Percentiles rank a stretch among this genome's conserved stretches.
These are phyloP conservation scores for Prunella himalayana DNA, from an alignment of 2,113 vertebrate species.

Conservation along the genomic window DNA sequence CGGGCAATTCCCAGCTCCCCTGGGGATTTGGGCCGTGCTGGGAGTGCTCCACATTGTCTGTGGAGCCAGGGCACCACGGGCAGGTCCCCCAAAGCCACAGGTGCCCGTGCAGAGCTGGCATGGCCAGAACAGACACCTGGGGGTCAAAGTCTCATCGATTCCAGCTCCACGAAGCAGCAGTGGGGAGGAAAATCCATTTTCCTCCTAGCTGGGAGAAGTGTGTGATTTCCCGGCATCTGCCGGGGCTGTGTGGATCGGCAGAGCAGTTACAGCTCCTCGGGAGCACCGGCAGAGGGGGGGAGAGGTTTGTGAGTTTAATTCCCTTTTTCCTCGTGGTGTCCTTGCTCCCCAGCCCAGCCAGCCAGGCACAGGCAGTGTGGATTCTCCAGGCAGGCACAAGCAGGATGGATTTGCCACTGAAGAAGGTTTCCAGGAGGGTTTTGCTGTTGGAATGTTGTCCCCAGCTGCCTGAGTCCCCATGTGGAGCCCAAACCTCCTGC, in stretches of 20 bases:
- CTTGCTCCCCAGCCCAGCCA: rapidly evolving
- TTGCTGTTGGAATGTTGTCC: background rate
- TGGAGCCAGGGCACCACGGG: rapidly evolving
- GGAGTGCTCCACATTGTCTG: background rate
- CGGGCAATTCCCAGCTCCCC: background rate
- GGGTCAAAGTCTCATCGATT: background rate
- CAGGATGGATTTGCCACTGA: background rate
- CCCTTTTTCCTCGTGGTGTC: rapidly evolving
- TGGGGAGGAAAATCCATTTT: slow-evolving; percentile 38
- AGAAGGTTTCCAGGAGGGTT: rapidly evolving
- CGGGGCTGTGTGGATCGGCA: background rate
- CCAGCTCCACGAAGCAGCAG: background rate
- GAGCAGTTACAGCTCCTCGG: background rate
- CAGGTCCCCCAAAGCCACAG: background rate
- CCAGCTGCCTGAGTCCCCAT: rapidly evolving
- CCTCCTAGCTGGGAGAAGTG: background rate
- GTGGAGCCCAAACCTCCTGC: rapidly evolving
- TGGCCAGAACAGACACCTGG: background rate
- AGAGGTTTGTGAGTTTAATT: background rate
- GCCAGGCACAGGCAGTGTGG: background rate
- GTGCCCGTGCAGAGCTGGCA: rapidly evolving
- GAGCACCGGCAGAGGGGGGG: background rate
- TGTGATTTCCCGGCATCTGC: slow-evolving; percentile 1
- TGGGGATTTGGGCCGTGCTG: rapidly evolving
- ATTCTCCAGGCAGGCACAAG: background rate